Base-by-base conservation (phyloP, 1,140 invertebrate genomes). In the Drosophila nigrodunni region DNA sequence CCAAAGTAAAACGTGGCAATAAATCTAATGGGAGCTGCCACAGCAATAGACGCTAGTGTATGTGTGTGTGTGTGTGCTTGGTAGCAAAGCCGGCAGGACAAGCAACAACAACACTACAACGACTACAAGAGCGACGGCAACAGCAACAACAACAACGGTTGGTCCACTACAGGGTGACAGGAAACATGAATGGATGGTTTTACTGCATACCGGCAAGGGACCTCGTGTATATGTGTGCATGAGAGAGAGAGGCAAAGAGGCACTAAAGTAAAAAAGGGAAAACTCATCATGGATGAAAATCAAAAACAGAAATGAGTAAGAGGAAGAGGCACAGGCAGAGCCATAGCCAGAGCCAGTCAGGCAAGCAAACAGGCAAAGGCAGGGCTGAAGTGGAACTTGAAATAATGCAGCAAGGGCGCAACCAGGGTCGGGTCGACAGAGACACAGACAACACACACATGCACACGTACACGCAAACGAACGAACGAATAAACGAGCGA, bases 121-220 rank as follows among this genome's bases (percentile, higher is more conserved):
- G 25, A 30, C 3, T 30, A 30, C 25, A 30, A 30, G 25, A 67
- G 41, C 70, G 62, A 46, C 74, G 80, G 50, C 59, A 61, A 61
- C 61, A 65, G 68, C 44, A 67, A 68, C 59, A 52, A 54, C 58
- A 62, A 46, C 44, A 54, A 57, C 57, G 72, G 58, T 74, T 62
- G 70, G 69, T 74, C 83, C 85, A 90, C 71, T 79, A 74, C 71
- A 73, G 85, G 85, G 85, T 89, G 85, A 88, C 85, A 88, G 85
- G 85, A 89, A 88, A 88, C 85, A 88, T 88, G 85, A 88, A 88
- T 88, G 85, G 81, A 88, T 88, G 85, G 80, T 88, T 89, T 88
- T 83, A 64, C 62, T 89, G 65, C 44, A 71, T 58, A 65, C 73
- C 59, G 60, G 57, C 49, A 50, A 62, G 66, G 61, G 54, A 69